These are phyloP conservation scores for Echinops telfairi DNA, from an alignment of 2,113 vertebrate genomes.

Conservation along the genomic window DNA sequence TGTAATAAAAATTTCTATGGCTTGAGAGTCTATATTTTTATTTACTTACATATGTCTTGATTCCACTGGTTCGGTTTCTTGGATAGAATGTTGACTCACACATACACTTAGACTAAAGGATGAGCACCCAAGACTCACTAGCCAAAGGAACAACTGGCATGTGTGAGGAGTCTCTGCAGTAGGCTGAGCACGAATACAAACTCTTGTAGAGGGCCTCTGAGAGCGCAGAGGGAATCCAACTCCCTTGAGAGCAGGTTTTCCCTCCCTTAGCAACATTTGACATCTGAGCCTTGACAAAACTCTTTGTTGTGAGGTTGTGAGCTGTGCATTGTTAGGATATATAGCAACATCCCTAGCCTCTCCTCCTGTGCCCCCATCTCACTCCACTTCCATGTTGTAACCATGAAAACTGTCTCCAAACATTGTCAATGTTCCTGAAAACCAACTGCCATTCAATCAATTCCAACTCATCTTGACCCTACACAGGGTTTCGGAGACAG, in stretches of 20 bases:
- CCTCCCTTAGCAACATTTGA: background rate
- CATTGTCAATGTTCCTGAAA: background rate
- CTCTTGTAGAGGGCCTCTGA: background rate
- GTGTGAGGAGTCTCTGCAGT: too few relatives aligned
- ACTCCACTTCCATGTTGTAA: background rate
- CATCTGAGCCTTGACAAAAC: background rate
- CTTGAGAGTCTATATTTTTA: too few relatives aligned
- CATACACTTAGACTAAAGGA: background rate
- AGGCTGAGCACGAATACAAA: background rate
- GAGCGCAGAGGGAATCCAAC: background rate
- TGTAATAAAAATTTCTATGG: too few relatives aligned
- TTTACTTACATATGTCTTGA: background rate
- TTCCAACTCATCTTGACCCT: background rate
- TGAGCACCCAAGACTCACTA: background rate
- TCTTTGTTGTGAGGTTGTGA: background rate
- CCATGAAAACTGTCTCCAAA: background rate
- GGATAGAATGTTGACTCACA: background rate
- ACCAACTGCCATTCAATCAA: background rate
- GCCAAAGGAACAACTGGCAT: background rate
- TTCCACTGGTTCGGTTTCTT: background rate
- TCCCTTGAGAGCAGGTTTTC: background rate
- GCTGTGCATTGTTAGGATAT: background rate
- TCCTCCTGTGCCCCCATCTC: background rate
- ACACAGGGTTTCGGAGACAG: too few relatives aligned
- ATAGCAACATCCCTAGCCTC: background rate